Base-by-base conservation (phyloP, 2,113 vertebrate genomes). In the Paedocypris sp. region DNA sequence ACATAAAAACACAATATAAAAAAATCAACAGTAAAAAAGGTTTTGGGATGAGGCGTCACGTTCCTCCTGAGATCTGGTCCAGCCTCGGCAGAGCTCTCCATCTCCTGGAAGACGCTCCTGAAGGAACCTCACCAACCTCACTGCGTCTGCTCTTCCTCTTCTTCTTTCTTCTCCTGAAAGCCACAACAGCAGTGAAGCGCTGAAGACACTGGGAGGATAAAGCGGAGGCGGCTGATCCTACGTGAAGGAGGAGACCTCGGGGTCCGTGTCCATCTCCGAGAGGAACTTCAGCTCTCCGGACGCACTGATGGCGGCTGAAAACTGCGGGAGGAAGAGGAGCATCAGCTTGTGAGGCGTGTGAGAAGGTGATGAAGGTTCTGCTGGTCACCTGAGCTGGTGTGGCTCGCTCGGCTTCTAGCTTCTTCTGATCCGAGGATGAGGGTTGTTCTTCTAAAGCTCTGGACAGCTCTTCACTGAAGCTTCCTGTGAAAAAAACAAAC, bases 281-380 rank as follows among this genome's bases (percentile, higher is more conserved):
- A 85, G 73, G 66, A 81, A 80, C 73, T 68, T 80, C 56, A 87
- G 81, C 33, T 89, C 85, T 60, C 81, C 84, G 39, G 86, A 82
- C 62, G 81, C 84, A 77, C 73, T 84, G 54, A 84, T 80, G 20
- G 67, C 77, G 79, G 84, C 80, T 56, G 85, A 85, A 9, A 87
- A 79, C 89, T 97, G 84, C 25, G 74, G 80, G 76, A 28, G 4
- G 59, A 2, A n/a, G 22, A 57, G 19, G 8, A 39, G 22, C 7
- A 1, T 20, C 32, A 31, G 38, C 39, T 7, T 53, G 36, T 25
- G 6, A 3, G 11, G 16, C 5, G 28, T 47, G 23, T 3, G 7
- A 28, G 23, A 25, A 7, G 28, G 8, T 9, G 10, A 28, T 47
- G 6, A 47, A 4, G 3, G 5, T 36, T 6, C 6, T 51, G 29